Evolutionary conservation across 2,888 invertebrate species (phyloP), one percentile per base, ranked within the genome.

Genomic region (Listrodromus nycthemerus): DNA sequence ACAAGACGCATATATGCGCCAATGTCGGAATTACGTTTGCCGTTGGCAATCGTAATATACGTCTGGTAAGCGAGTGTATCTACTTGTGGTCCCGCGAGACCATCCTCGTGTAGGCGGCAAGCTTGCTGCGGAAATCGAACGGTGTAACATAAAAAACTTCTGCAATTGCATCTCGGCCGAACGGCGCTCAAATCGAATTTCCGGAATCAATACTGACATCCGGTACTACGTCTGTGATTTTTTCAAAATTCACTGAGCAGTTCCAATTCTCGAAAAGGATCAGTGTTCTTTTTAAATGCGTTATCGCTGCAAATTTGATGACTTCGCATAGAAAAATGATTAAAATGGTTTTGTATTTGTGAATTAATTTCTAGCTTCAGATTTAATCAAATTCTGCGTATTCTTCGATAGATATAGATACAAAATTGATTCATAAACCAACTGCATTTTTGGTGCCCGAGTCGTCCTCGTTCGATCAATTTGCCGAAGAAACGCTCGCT

Each of bases 31-130:
- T 80, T 80, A 67, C 61, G 76, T 77, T 83, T 83, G 61, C 80
- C 67, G 69, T 50, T 61, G 73, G 79, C 71, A 83, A 80, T 77
- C 80, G 66, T 73, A 83, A 83, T 83, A 83, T 83, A 77, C 73
- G 80, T 80, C 71, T 67, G 83, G 58, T 80, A 73, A 77, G 80
- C 73, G 76, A 77, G 83, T 80, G 67, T 83, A 73, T 80, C 83
- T 37, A 83, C 58, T 55, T 50, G 67, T 61, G 80, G 67, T 67
- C 83, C 76, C 67, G 45, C 41, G 76, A 65, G 83, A 83, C 61
- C 61, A 77, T 69, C 76, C 58, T 52, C 19, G 45, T 61, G 13
- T 63, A 50, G 45, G 66, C 24, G 8, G 19, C 21, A 33, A 73
- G 21, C 69, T 63, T 69, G 7, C 73, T 48, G 52, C 19, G 58